Evolutionary conservation across 2,888 invertebrate genomes (phyloP).

Genomic region (Pristionchus entomophagus): DNA sequence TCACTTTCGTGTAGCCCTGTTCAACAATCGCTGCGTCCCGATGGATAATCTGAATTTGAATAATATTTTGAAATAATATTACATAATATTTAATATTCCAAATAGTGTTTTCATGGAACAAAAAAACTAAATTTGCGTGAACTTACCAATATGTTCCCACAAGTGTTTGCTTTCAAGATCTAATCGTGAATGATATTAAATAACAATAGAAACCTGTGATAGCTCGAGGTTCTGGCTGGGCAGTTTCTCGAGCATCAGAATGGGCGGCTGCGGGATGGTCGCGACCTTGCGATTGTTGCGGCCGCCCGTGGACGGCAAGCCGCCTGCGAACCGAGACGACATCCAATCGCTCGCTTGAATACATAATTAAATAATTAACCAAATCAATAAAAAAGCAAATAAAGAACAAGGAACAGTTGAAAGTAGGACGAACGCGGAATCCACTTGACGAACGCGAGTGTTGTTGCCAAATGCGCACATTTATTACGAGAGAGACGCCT

Average conservation of each 20-base stretch:
- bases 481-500: background rate
- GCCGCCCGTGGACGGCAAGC: conserved; percentile 16
- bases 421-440: background rate
- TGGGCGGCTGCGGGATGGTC: background rate
- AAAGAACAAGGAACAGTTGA: no score
- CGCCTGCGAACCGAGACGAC: conserved; percentile 26
- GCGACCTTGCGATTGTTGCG: background rate
- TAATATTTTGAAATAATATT: no score
- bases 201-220: conserved; percentile 2
- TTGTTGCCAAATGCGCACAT: background rate
- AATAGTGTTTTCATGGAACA: no score
- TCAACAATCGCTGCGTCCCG: background rate
- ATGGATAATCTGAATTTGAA: background rate
- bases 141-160: no score
- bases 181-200: no score
- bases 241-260: background rate
- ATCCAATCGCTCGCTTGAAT: background rate
- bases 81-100: no score
- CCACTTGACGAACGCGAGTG: background rate
- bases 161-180: no score
- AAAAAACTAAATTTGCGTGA: no score
- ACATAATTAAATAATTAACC: background rate
- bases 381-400: background rate
- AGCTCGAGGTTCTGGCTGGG: conserved; percentile 23
- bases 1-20: conserved; percentile 37